Evolutionary conservation across 2,888 invertebrate species (phyloP), one percentile per base, ranked within the genome.

Genomic region (Brachylomia viminalis): DNA sequence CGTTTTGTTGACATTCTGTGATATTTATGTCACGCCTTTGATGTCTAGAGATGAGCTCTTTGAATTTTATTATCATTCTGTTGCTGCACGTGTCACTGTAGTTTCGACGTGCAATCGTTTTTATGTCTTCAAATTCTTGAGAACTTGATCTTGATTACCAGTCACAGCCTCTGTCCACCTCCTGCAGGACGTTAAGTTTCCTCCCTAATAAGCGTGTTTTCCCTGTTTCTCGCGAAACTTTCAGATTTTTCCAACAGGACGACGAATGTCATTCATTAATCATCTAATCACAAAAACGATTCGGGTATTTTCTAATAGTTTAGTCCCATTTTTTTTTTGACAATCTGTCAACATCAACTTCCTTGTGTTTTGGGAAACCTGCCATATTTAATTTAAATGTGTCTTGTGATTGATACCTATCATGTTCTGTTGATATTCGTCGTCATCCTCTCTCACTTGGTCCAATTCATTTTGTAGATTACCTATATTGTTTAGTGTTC

Each of bases 21-120:
- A 65, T 67, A 58, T 67, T 59, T 75, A 80, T 81, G 62, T 75
- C 61, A 84, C 33, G 84, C 45, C 68, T 42, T n/a, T 83, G 59
- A 42, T 10, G 54, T 42, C 3, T 54, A 20, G 47, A 68, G 47
- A 17, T 62, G 42, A 38, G 52, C 33, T 38, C 8, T 61, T 72
- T 49, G 7, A 42, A 56, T 62, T 75, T 64, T 56, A 64, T 64
- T 62, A 17, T 74, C n/a, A 33, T 62, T 77, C 27, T 62, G n/a
- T 27, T 64, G 11, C 3, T 27, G 4, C 52, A n/a, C n/a, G 47
- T 17, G 0, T 33, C 17, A 33, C 13, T 79, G 42, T n/a, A 38
- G 74, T 56, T 27, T 58, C 11, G 27, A 54, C 15, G 27, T 42
- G 30, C 4, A 38, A 71, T 38, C 0, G 23, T 42, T 42, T 72